These are phyloP conservation scores for Aethina tumida DNA, from an alignment of 1,140 invertebrate species.

Conservation along the genomic window DNA sequence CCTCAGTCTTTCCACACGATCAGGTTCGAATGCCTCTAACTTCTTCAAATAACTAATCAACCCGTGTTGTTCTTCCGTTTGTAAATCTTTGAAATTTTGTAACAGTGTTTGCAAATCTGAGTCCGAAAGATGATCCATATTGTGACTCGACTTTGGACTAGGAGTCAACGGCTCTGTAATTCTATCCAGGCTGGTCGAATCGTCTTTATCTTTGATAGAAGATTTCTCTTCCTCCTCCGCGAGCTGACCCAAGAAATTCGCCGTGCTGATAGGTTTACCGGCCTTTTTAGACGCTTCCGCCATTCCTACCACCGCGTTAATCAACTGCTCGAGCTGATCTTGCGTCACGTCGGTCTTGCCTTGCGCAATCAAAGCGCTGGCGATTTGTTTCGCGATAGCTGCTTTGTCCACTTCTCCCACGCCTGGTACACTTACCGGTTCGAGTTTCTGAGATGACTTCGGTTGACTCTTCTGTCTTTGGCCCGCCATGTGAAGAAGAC, in stretches of 20 bases:
- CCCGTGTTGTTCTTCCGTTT: slow-evolving; percentile 65
- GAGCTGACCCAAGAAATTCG: slow-evolving; percentile 39
- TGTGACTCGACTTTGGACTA: slow-evolving; percentile 13
- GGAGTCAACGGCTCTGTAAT: slow-evolving; percentile 15
- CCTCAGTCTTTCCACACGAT: slow-evolving; percentile 57
- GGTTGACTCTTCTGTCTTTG: slow-evolving; percentile 38
- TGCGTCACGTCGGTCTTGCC: slow-evolving; percentile 68
- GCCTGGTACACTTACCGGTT: slow-evolving; percentile 50
- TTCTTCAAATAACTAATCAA: slow-evolving; percentile 70
- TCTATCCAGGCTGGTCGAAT: slow-evolving; percentile 8
- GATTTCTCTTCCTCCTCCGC: background rate
- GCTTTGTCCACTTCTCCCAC: slow-evolving; percentile 58
- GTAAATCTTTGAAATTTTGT: slow-evolving; percentile 69
- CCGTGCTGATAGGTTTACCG: slow-evolving; percentile 43
- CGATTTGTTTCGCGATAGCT: slow-evolving; percentile 66
- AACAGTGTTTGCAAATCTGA: slow-evolving; percentile 62
- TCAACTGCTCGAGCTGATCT: slow-evolving; percentile 62
- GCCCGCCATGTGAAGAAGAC: slow-evolving; percentile 51
- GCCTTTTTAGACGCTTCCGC: slow-evolving; percentile 45
- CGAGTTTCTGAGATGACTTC: slow-evolving; percentile 26
- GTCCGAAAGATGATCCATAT: slow-evolving; percentile 62
- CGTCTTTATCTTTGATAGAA: slow-evolving; percentile 1
- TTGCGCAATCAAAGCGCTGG: slow-evolving; percentile 61
- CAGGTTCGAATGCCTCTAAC: slow-evolving; percentile 57
- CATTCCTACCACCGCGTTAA: slow-evolving; percentile 65